Evolutionary conservation across 2,888 invertebrate genomes (phyloP).

Genomic region (Rhingia campestris): DNA sequence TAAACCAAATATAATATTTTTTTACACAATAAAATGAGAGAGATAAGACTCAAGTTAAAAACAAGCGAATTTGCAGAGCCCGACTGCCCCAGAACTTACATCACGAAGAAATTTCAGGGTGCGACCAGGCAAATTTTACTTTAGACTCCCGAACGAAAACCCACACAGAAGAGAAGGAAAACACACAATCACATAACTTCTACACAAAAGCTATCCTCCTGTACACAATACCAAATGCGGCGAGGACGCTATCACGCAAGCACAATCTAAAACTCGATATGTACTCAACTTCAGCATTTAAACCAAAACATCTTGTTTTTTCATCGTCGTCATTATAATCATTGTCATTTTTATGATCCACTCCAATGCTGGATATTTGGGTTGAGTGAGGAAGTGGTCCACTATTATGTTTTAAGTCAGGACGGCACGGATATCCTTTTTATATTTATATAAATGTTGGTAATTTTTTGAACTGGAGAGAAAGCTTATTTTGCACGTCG

Average conservation of each 20-base stretch:
- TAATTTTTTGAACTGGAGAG: conserved; percentile 13
- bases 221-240: conserved; percentile 58
- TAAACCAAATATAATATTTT: conserved; percentile 11
- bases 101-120: conserved; percentile 82
- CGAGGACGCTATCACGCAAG: conserved; percentile 65
- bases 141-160: conserved; percentile 66
- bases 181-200: conserved; percentile 56
- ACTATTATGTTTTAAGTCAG: conserved; percentile 14
- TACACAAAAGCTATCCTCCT: conserved; percentile 57
- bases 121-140: conserved; percentile 77
- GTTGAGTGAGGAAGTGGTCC: conserved; percentile 27
- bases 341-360: conserved; percentile 53
- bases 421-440: conserved; percentile 34
- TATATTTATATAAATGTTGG: conserved; percentile 40
- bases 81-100: conserved; percentile 82
- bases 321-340: conserved; percentile 40
- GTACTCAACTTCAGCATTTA: conserved; percentile 56
- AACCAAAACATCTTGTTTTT: conserved; percentile 59
- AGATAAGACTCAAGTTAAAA: conserved; percentile 73
- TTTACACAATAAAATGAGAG: conserved; percentile 43
- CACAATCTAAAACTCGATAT: conserved; percentile 58
- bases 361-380: conserved; percentile 25
- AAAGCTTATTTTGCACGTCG: conserved; percentile 38
- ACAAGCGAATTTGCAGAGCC: conserved; percentile 80
- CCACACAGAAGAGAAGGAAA: conserved; percentile 49